A percentile compares a stretch with the other conserved stretches of the same genome.
These are phyloP conservation scores for Caenorhabditis remanei DNA, from an alignment of 1,140 invertebrate species.

Conservation along the genomic window DNA sequence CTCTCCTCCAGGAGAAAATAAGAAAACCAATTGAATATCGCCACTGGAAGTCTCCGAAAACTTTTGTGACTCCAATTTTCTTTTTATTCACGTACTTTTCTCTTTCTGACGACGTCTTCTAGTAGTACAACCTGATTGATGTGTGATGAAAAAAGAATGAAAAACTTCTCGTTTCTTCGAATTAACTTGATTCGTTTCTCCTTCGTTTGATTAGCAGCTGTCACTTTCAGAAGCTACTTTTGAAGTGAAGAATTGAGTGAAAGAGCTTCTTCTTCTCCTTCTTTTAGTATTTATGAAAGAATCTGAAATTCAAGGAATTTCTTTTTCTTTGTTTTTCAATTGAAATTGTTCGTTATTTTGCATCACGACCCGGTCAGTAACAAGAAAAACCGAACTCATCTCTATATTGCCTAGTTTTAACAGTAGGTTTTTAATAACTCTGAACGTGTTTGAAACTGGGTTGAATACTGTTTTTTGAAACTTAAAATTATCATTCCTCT, in stretches of 20 bases:
- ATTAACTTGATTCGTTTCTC: not conserved
- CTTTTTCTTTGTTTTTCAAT: not conserved
- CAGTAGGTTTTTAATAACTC: no score
- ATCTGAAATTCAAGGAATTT: conserved; percentile 20
- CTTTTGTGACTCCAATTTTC: conserved; percentile 36
- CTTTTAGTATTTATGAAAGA: conserved; percentile 41
- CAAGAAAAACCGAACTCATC: no score
- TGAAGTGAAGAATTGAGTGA: not conserved
- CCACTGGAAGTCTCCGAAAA: not conserved
- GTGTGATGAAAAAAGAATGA: not conserved
- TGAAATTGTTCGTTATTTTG: not conserved
- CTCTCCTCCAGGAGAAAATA: not conserved
- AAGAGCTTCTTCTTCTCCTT: conserved; percentile 12
- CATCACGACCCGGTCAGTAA: no score
- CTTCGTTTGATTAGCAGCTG: conserved; percentile 29
- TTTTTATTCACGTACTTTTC: conserved; percentile 5
- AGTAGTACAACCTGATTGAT: conserved; percentile 23
- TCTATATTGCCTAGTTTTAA: no score
- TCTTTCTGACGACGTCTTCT: not conserved
- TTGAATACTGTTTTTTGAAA: no score
- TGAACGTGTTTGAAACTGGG: no score
- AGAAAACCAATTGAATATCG: not conserved
- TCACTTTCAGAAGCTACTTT: conserved; percentile 33
- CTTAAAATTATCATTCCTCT: no score
- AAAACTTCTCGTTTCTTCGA: not conserved